phyloP scores from a whole-genome alignment of 2,113 vertebrate species.

The Trinectes maculatus region DNA sequence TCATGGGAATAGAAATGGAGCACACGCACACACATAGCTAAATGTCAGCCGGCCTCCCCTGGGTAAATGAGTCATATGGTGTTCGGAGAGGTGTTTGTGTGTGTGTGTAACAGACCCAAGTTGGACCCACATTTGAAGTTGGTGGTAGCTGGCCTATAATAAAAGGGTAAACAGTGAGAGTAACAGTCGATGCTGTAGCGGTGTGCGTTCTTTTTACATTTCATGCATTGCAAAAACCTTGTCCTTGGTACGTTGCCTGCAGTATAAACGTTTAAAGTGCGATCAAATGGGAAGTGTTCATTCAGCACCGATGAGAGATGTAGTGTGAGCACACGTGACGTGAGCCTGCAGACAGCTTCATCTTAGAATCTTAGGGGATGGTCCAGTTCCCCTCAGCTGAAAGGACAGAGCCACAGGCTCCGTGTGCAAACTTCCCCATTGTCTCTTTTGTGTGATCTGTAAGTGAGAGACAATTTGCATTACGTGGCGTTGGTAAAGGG shows the following conservation, averaged over 20 bases:
- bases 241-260: neutral
- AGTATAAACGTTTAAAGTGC: neutral
- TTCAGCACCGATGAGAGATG: constrained; percentile 22
- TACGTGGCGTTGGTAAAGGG: constrained; percentile 81
- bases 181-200: neutral
- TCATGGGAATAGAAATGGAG: constrained; percentile 69
- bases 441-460: constrained; percentile 79
- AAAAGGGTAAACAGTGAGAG: neutral
- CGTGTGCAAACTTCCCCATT: constrained; percentile 57
- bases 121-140: constrained; percentile 36
- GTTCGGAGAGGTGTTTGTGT: constrained; percentile 67
- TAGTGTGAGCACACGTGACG: constrained; percentile 17
- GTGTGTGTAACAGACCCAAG: constrained; percentile 50
- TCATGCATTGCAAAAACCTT: neutral
- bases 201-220: constrained; percentile 26
- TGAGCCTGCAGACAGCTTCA: constrained; percentile 26
- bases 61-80: constrained; percentile 67
- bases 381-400: constrained; percentile 34
- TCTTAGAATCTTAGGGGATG: constrained; percentile 45
- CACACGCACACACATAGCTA: constrained; percentile 63
- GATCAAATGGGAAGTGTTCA: constrained; percentile 9
- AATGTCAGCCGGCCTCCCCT: constrained; percentile 72
- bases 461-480: constrained; percentile 81
- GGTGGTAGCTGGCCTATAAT: constrained; percentile 34
- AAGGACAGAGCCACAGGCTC: constrained; percentile 39